These are phyloP conservation scores for Moxostoma hubbsi DNA, from an alignment of 2,797 vertebrate species.

Conservation along the genomic window DNA sequence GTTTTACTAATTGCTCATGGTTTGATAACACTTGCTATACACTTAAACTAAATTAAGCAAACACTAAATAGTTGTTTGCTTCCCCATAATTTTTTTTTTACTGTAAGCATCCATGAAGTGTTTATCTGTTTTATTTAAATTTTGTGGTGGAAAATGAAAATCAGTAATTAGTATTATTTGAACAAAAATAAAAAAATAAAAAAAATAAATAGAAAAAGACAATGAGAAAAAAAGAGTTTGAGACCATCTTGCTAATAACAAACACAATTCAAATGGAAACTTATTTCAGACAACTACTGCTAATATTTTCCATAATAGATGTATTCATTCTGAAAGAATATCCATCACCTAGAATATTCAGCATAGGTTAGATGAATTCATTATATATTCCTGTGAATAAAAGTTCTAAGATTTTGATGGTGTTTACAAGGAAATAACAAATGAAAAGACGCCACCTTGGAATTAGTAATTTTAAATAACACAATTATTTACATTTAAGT, in stretches of 20 bases:
- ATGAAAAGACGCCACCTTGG: not conserved
- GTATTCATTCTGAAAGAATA: slow-evolving; percentile 18
- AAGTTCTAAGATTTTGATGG: slow-evolving; percentile 39
- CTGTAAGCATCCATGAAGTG: too few relatives aligned
- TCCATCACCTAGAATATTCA: slow-evolving; percentile 16
- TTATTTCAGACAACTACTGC: slow-evolving; percentile 7
- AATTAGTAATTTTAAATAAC: too few relatives aligned
- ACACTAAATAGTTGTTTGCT: too few relatives aligned
- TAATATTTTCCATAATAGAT: slow-evolving; percentile 25
- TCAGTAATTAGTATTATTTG: too few relatives aligned
- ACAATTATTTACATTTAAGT: not conserved
- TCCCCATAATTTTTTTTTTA: too few relatives aligned
- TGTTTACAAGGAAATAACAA: slow-evolving; percentile 34
- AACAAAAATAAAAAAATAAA: too few relatives aligned
- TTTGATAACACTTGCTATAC: not conserved
- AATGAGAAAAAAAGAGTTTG: too few relatives aligned
- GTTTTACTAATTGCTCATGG: not conserved
- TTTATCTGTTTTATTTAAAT: too few relatives aligned
- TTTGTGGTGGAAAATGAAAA: too few relatives aligned
- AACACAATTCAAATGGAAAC: slow-evolving; percentile 8
- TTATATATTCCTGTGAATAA: slow-evolving; percentile 22
- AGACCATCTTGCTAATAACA: too few relatives aligned
- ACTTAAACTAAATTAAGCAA: too few relatives aligned
- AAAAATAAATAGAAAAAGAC: too few relatives aligned
- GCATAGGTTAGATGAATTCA: slow-evolving; percentile 28